phyloP scores from a whole-genome alignment of 2,797 vertebrate genomes.

The Ctenopoma kingsleyae region DNA sequence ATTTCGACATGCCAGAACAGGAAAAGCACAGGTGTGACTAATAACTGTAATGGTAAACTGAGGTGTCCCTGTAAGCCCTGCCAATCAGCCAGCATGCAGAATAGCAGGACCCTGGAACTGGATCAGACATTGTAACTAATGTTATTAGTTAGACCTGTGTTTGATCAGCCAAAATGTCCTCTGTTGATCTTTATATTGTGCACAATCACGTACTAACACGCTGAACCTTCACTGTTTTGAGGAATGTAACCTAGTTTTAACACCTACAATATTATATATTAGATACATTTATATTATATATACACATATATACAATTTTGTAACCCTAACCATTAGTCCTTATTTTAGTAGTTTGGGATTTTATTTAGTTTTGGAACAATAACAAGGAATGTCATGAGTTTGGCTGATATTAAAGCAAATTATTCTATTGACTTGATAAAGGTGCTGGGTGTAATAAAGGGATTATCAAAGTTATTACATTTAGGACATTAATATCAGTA shows the following conservation, averaged over 20 bases:
- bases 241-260: background rate
- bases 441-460: no score
- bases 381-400: no score
- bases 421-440: no score
- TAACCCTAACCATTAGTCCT: no score
- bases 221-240: background rate
- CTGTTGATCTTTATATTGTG: background rate
- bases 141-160: background rate
- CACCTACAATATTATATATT: no score
- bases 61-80: background rate
- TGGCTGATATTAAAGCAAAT: no score
- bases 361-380: no score
- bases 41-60: conserved; percentile 22
- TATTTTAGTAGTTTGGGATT: no score
- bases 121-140: conserved; percentile 3
- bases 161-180: background rate
- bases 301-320: no score
- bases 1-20: conserved; percentile 13
- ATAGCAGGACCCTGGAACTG: conserved; percentile 4
- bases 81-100: conserved; percentile 9
- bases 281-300: no score
- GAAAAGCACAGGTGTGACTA: conserved; percentile 19
- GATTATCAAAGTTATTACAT: no score
- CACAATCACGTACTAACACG: background rate
- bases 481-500: no score